Base-by-base conservation (phyloP, 2,888 invertebrate species). In the Acanthopleura granulata region DNA sequence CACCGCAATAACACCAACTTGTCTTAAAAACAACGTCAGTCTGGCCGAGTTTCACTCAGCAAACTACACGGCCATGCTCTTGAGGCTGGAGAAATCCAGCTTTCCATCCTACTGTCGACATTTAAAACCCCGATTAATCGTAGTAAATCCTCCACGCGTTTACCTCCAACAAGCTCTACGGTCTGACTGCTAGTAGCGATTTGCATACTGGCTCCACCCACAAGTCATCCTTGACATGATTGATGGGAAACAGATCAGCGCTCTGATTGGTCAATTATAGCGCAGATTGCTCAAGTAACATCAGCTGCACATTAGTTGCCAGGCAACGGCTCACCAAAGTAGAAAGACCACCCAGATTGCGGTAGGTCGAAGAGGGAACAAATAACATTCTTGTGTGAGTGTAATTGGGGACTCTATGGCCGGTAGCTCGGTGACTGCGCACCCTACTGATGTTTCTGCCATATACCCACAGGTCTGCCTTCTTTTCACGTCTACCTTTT, bases 281-380 rank as follows among this genome's bases (percentile, higher is more conserved):
- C 85, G 83, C 81, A 84, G 85, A 83, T 82, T 81, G 83, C 83
- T 85, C 84, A 83, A 82, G 83, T 84, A 85, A 84, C 85, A 85
- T 81, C 84, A 82, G 84, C 84, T 86, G 82, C 79, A 86, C 86
- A 89, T 89, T 88, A 86, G 88, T 89, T 89, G 88, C 90, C 80
- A 83, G 84, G 89, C 89, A 89, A 89, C 89, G 82, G 87, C 87
- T 88, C 88, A 85, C 88, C 88, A 84, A 86, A 83, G 87, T 86
- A 81, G 85, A 78, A 72, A 83, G 89, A 88, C 89, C 89, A 89
- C 89, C 86, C 89, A 90, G 82, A 87, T 81, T 73, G 88, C 62
- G 15, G 74, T 72, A 75, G 85, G 22, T 22, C 22, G 25, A 27
- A 25, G 16, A 66, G 29, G 25, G 27, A 27, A 22, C 22, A 66